Evolutionary conservation across 2,888 invertebrate species (phyloP).

Genomic region (Machimus atricapillus): DNA sequence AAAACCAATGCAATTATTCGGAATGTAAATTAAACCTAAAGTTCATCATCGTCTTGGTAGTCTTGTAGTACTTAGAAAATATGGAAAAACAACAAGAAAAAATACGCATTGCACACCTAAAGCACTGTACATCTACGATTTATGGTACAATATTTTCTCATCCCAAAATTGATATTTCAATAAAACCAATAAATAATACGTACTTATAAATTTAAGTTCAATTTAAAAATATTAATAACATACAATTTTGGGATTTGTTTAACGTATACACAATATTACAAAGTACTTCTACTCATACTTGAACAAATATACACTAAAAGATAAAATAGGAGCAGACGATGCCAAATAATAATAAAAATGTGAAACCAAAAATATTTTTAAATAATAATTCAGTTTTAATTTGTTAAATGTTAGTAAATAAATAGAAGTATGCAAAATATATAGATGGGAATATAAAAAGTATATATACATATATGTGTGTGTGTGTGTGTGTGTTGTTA

Average conservation of each 20-base stretch:
- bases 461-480: background rate
- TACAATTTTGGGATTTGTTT: background rate
- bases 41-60: background rate
- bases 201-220: background rate
- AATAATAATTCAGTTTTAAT: conserved; percentile 1
- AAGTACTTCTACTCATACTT: background rate
- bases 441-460: background rate
- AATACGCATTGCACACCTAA: conserved; percentile 3
- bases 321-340: conserved; percentile 21
- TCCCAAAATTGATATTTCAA: background rate
- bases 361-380: background rate
- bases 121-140: background rate
- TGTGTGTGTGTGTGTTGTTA: background rate
- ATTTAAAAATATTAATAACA: background rate
- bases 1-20: conserved; percentile 8
- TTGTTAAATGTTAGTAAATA: background rate
- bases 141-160: background rate
- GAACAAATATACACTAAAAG: background rate
- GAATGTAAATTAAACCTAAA: conserved; percentile 24
- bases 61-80: background rate
- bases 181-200: background rate
- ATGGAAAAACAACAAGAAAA: background rate
- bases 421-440: background rate
- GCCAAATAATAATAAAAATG: conserved; percentile 12
- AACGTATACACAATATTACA: background rate